Evolutionary conservation across 2,797 vertebrate genomes (phyloP), one percentile per base, ranked within the genome.

Genomic region (Clarias platycephalus): DNA sequence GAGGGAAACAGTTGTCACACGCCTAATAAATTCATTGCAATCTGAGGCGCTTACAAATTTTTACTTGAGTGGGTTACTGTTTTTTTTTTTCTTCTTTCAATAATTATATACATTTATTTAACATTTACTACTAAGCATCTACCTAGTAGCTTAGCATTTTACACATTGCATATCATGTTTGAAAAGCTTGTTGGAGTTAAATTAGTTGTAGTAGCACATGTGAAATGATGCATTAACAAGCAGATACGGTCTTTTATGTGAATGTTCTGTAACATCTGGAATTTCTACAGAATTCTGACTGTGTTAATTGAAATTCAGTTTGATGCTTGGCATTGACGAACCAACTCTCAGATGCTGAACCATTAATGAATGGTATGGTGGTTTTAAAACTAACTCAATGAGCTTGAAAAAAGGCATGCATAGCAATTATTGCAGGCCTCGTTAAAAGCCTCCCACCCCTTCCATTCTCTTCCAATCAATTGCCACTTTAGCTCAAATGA

Each of bases 391-490:
- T 88, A 91, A 93, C 82, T 90, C 90, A 91, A 90, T 82, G 91
- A 91, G 92, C 94, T 93, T 92, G 93, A 94, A 95, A 89, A 95
- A 94, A 93, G 93, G 89, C 93, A 92, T 92, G 93, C 85, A 75
- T 91, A 90, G 92, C 94, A 95, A 95, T 95, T 95, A 94, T 94
- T 95, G 93, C 88, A 90, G 91, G 92, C 92, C 92, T 92, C 84
- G 92, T 95, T 95, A 95, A 95, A 95, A 94, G 93, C 94, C 91
- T 93, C 85, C 87, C 86, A 88, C 76, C 88, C 80, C 58, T 91
- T 91, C 93, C 93, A 91, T 93, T 93, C 94, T 90, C 93, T 77
- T 78, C 92, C 91, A 93, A 95, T 95, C 95, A 95, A 95, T 95
- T 84, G 92, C 76, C 94, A 95, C 94, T 94, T 94, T 92, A 94